A percentile compares a stretch with the other conserved stretches of the same genome.
Conservation (phyloP, 2,113 vertebrate genomes). For the Colistium nudipinnis region DNA sequence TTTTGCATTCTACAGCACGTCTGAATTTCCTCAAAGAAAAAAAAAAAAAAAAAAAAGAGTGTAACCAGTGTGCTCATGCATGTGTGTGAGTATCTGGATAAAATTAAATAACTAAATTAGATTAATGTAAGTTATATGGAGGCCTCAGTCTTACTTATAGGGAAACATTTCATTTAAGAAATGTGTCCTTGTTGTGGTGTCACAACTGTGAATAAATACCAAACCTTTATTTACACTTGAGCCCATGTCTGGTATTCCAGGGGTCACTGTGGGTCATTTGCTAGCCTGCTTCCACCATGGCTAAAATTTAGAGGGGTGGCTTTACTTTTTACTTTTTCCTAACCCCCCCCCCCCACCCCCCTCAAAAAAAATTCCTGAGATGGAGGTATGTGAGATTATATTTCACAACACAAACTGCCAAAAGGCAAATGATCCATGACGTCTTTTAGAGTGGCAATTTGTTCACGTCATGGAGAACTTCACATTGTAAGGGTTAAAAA, state of each 20-base stretch:
- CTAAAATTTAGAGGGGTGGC: conserved; percentile 63
- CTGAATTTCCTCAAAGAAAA: not conserved
- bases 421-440: conserved; percentile 64
- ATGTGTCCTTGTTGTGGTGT: conserved; percentile 59
- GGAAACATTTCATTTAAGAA: conserved; percentile 26
- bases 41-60: not conserved
- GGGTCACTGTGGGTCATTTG: conserved; percentile 70
- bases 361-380: conserved; percentile 49
- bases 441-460: conserved; percentile 38
- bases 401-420: conserved; percentile 65
- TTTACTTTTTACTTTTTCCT: conserved; percentile 25
- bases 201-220: conserved; percentile 62
- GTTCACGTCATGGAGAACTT: conserved; percentile 19
- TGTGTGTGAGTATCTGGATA: conserved; percentile 19
- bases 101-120: conserved; percentile 21
- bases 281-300: conserved; percentile 51
- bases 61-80: not conserved
- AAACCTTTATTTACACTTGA: conserved; percentile 76
- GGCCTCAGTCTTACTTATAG: conserved; percentile 14
- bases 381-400: conserved; percentile 50
- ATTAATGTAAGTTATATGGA: conserved; percentile 8
- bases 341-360: no score
- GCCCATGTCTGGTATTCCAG: conserved; percentile 69
- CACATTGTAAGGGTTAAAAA: not conserved
- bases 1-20: no score